Conservation (phyloP, 2,113 vertebrate species). For the Caracal caracal region DNA sequence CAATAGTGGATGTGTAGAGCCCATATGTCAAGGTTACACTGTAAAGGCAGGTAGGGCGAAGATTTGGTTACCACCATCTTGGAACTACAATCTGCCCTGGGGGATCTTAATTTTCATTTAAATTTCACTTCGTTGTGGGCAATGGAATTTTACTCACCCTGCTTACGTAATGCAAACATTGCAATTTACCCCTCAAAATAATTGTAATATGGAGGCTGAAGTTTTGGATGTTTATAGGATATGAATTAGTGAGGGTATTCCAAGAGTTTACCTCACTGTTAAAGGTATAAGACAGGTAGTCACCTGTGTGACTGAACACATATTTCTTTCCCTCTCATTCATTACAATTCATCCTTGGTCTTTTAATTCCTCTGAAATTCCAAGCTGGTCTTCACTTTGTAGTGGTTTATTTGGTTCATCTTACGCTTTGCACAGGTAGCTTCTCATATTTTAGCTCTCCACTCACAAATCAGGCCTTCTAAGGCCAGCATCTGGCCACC, state of each 20-base stretch:
- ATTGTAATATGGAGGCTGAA: not conserved
- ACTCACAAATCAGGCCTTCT: not conserved
- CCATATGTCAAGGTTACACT: not conserved
- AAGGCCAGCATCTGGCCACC: not conserved
- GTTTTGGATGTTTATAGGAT: not conserved
- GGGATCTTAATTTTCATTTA: not conserved
- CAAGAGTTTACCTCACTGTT: not conserved
- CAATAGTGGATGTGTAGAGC: not conserved
- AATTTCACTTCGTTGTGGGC: not conserved
- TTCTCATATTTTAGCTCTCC: not conserved
- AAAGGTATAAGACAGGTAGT: not conserved
- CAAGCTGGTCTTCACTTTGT: not conserved
- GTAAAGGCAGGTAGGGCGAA: not conserved
- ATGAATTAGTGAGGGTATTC: not conserved
- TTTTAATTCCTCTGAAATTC: not conserved
- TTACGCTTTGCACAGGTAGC: not conserved
- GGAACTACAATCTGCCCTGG: not conserved
- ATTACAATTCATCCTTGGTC: not conserved
- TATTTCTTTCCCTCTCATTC: not conserved
- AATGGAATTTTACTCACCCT: not conserved
- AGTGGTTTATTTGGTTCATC: not conserved
- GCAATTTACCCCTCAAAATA: not conserved
- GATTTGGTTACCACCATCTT: not conserved
- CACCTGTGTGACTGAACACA: not conserved
- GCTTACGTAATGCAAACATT: not conserved